A percentile compares a stretch with the other conserved stretches of the same genome.
Evolutionary conservation across 1,140 invertebrate species (phyloP).

Genomic region (Eriocheir sinensis): DNA sequence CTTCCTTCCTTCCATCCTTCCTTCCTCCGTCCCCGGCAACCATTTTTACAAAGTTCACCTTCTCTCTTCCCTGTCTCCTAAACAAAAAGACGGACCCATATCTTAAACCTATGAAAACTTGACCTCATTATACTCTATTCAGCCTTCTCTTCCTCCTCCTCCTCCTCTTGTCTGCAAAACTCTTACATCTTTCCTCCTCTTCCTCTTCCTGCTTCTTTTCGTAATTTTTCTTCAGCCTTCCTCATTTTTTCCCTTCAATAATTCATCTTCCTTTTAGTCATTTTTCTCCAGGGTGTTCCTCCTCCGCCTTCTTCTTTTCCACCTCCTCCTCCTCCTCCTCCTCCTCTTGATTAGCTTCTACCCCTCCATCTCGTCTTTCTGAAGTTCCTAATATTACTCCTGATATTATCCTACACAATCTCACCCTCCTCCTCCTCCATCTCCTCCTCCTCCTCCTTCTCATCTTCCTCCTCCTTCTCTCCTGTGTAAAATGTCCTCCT

Average conservation of each 20-base stretch:
- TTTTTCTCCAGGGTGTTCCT: background rate
- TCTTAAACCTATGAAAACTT: too few relatives aligned
- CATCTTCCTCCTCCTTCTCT: background rate
- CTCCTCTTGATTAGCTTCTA: background rate
- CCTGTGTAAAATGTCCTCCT: background rate
- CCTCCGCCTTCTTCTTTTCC: background rate
- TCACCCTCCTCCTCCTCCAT: background rate
- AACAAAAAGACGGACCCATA: too few relatives aligned
- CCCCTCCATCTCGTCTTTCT: background rate
- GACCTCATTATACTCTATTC: too few relatives aligned
- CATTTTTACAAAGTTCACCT: too few relatives aligned
- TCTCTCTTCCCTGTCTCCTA: too few relatives aligned
- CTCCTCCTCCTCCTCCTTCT: slow-evolving; percentile 6
- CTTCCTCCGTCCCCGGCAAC: too few relatives aligned
- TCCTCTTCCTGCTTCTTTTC: background rate
- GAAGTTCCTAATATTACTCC: background rate
- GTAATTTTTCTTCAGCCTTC: background rate
- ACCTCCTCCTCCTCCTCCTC: background rate
- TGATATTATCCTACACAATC: background rate
- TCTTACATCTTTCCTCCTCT: background rate
- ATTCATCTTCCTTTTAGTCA: background rate
- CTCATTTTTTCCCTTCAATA: background rate
- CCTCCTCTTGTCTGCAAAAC: background rate
- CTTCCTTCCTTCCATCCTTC: background rate
- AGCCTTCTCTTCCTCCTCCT: background rate